phyloP scores from a whole-genome alignment of 2,888 invertebrate species.

The Hyalella azteca region DNA sequence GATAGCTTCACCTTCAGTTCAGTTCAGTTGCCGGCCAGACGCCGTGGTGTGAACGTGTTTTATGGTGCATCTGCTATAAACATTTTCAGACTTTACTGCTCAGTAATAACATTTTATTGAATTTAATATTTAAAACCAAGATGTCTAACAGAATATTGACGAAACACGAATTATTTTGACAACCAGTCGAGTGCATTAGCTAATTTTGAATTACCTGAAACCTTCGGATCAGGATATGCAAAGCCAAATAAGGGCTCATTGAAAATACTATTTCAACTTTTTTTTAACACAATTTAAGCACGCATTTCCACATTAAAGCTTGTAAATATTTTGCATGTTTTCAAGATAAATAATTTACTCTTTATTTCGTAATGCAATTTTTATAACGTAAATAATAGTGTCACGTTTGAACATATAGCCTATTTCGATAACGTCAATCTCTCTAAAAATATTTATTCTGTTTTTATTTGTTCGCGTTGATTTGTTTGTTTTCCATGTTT shows the following conservation, averaged over 20 bases:
- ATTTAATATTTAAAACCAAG: neutral
- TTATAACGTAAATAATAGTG: too few species aligned
- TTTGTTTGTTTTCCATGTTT: too few species aligned
- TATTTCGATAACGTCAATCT: too few species aligned
- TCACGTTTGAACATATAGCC: too few species aligned
- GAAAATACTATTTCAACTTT: too few species aligned
- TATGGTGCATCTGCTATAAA: neutral
- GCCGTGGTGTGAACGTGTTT: neutral
- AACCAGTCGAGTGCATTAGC: neutral
- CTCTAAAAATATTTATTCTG: too few species aligned
- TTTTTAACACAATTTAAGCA: too few species aligned
- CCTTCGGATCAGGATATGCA: neutral
- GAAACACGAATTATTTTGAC: neutral
- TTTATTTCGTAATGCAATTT: too few species aligned
- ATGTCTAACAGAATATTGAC: neutral
- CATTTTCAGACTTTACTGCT: neutral
- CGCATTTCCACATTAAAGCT: too few species aligned
- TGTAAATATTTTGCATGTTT: too few species aligned
- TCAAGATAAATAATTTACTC: too few species aligned
- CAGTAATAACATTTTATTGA: neutral
- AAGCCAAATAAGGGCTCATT: neutral
- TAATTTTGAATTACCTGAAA: neutral
- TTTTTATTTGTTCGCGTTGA: too few species aligned
- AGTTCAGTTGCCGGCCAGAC: conserved; percentile 1
- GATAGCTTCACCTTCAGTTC: neutral